Percentiles rank a stretch among this genome's conserved stretches.
These are phyloP conservation scores for Pelosia muscerda DNA, from an alignment of 2,888 invertebrate genomes.

Conservation along the genomic window DNA sequence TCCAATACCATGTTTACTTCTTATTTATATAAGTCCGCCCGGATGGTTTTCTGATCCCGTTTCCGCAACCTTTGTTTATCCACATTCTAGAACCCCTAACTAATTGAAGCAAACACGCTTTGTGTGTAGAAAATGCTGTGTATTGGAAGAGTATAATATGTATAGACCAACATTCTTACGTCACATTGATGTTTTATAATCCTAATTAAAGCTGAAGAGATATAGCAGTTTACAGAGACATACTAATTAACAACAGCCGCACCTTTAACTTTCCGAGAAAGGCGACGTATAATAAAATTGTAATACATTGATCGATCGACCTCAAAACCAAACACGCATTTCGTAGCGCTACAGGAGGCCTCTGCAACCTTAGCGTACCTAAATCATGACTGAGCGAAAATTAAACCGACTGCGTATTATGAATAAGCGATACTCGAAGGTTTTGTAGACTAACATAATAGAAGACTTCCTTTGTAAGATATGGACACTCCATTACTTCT, in stretches of 20 bases:
- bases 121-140: no score
- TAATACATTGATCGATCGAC: constrained; percentile 54
- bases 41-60: no score
- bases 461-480: constrained; percentile 38
- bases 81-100: no score
- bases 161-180: constrained; percentile 28
- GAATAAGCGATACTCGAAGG: constrained; percentile 32
- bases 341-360: constrained; percentile 58
- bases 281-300: constrained; percentile 38
- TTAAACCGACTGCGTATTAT: constrained; percentile 45
- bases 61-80: constrained; percentile 5
- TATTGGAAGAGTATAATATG: not conserved
- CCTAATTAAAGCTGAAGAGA: constrained; percentile 44
- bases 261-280: constrained; percentile 35
- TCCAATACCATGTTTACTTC: no score
- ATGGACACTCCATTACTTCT: constrained; percentile 20
- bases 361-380: constrained; percentile 48
- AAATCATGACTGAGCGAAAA: constrained; percentile 60
- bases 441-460: constrained; percentile 39
- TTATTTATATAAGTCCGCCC: no score
- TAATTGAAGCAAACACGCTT: no score
- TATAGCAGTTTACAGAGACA: constrained; percentile 49
- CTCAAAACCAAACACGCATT: constrained; percentile 46
- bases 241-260: constrained; percentile 46
- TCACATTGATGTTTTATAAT: constrained; percentile 43